These are phyloP conservation scores for Lasius fuliginosus DNA, from an alignment of 2,888 invertebrate genomes.

Conservation along the genomic window DNA sequence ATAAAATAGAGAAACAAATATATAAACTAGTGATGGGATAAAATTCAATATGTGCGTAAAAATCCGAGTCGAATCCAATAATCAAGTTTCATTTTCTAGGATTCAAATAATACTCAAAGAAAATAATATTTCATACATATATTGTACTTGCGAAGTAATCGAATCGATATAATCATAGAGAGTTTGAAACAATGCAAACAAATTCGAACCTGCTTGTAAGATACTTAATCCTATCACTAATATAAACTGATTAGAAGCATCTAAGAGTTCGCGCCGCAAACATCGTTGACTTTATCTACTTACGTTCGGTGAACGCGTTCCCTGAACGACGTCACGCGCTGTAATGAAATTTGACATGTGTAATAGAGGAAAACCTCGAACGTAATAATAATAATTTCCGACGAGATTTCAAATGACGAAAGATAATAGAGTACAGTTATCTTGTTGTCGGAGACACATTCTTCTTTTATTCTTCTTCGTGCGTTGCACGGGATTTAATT, in stretches of 20 bases:
- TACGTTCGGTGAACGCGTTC: not conserved
- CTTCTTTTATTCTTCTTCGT: not conserved
- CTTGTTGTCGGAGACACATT: not conserved
- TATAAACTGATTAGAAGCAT: not conserved
- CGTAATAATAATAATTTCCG: not conserved
- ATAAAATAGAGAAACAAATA: not conserved
- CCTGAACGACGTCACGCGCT: not conserved
- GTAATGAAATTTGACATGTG: not conserved
- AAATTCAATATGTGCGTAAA: too few species aligned
- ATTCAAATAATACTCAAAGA: too few species aligned
- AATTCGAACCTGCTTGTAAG: too few species aligned
- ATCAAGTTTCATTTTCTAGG: too few species aligned
- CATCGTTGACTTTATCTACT: not conserved
- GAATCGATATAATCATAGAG: too few species aligned
- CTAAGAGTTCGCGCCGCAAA: not conserved
- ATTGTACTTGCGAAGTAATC: too few species aligned
- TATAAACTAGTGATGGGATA: too few species aligned
- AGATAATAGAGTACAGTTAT: not conserved
- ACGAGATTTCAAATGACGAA: not conserved
- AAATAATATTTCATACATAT: too few species aligned
- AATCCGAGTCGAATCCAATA: too few species aligned
- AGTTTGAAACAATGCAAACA: too few species aligned
- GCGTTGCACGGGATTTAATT: not conserved
- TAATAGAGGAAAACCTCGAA: not conserved
- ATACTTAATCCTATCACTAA: too few species aligned